Conservation (phyloP, 2,888 invertebrate genomes). For the Rhamphomyia laevipes region DNA sequence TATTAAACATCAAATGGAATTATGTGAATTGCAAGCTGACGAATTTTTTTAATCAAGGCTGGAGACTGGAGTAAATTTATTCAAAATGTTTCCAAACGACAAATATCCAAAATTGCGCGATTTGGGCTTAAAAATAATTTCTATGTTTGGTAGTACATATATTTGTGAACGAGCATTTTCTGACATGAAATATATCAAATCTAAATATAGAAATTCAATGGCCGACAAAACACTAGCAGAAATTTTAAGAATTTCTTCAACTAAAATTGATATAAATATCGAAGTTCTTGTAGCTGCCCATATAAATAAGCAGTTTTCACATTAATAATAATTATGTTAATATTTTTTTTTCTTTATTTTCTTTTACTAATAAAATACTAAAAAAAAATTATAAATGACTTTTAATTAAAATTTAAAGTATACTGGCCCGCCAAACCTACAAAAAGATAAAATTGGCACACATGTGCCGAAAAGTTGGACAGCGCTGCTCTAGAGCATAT, state of each 20-base stretch:
- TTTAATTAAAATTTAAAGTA: neutral
- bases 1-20: too few species aligned
- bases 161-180: neutral
- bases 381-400: neutral
- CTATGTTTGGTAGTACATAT: neutral
- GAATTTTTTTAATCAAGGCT: neutral
- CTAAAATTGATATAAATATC: neutral
- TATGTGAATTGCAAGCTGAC: too few species aligned
- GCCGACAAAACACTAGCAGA: neutral
- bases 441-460: neutral
- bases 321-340: neutral
- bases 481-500: too few species aligned
- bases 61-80: too few species aligned
- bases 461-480: neutral
- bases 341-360: neutral
- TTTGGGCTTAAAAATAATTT: neutral
- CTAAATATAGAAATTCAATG: neutral
- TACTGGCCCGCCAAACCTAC: neutral
- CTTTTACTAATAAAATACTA: neutral
- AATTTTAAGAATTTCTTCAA: neutral
- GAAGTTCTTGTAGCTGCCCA: neutral
- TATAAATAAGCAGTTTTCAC: neutral
- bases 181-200: neutral
- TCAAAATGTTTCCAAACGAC: neutral
- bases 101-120: neutral